Evolutionary conservation across 2,797 vertebrate species (phyloP).

Genomic region (Melanotaenia nigrans): DNA sequence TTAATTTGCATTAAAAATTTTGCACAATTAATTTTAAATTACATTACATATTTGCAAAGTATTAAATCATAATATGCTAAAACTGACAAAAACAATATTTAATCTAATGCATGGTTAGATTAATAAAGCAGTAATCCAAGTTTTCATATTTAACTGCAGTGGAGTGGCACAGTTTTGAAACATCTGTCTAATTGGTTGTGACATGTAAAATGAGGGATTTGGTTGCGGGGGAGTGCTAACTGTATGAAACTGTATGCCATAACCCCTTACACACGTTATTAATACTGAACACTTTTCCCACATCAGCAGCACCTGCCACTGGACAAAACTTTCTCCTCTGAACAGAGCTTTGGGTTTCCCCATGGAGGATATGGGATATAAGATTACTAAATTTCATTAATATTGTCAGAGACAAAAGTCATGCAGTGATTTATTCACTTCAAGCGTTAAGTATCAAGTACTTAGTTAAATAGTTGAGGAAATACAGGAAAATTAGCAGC

Average conservation of each 20-base stretch:
- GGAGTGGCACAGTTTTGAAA: slow-evolving; percentile 48
- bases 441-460: slow-evolving; percentile 73
- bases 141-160: slow-evolving; percentile 30
- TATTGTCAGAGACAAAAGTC: slow-evolving; percentile 80
- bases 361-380: slow-evolving; percentile 72
- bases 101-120: not conserved
- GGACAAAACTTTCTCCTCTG: slow-evolving; percentile 72
- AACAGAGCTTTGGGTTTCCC: slow-evolving; percentile 71
- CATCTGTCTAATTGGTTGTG: slow-evolving; percentile 76
- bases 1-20: not conserved
- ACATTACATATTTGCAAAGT: not conserved
- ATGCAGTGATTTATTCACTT: slow-evolving; percentile 75
- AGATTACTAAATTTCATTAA: slow-evolving; percentile 83
- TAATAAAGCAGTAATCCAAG: slow-evolving; percentile 19
- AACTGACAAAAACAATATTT: not conserved
- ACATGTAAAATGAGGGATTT: slow-evolving; percentile 78
- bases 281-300: slow-evolving; percentile 81
- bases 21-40: not conserved
- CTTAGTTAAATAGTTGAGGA: slow-evolving; percentile 72
- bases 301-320: slow-evolving; percentile 82
- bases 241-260: slow-evolving; percentile 77
- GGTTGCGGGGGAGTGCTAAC: slow-evolving; percentile 65
- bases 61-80: slow-evolving; percentile 1
- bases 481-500: slow-evolving; percentile 76
- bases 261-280: slow-evolving; percentile 76